Percentiles rank a stretch among this genome's conserved stretches.
phyloP scores from a whole-genome alignment of 2,888 invertebrate species.

The Synergus itoensis region DNA sequence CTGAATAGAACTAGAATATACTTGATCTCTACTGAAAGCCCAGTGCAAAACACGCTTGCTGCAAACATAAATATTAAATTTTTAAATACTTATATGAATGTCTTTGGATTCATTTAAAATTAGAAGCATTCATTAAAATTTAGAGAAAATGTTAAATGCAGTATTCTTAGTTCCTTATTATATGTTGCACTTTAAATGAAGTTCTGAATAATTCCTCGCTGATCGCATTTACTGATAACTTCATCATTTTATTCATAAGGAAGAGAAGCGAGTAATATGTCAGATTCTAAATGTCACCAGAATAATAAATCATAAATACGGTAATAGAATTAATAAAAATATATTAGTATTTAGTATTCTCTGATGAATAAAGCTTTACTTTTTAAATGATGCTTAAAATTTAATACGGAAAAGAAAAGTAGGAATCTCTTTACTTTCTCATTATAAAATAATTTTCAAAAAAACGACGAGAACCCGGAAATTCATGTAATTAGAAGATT shows the following conservation, averaged over 20 bases:
- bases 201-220: background rate
- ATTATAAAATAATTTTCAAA: background rate
- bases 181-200: background rate
- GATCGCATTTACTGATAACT: background rate
- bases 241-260: conserved; percentile 11
- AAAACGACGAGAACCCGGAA: background rate
- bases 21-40: background rate
- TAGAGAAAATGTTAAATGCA: background rate
- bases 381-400: background rate
- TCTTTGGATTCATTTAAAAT: background rate
- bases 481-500: background rate
- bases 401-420: background rate
- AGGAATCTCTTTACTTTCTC: background rate
- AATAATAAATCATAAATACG: background rate
- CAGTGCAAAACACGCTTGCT: background rate
- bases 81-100: background rate
- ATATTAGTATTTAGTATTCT: too few relatives aligned
- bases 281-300: conserved; percentile 5
- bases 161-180: background rate
- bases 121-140: background rate
- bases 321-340: background rate
- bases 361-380: too few relatives aligned
- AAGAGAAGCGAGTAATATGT: background rate
- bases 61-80: background rate
- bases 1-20: conserved; percentile 7